Conservation (phyloP, 2,113 vertebrate species). For the Calidris pugnax region DNA sequence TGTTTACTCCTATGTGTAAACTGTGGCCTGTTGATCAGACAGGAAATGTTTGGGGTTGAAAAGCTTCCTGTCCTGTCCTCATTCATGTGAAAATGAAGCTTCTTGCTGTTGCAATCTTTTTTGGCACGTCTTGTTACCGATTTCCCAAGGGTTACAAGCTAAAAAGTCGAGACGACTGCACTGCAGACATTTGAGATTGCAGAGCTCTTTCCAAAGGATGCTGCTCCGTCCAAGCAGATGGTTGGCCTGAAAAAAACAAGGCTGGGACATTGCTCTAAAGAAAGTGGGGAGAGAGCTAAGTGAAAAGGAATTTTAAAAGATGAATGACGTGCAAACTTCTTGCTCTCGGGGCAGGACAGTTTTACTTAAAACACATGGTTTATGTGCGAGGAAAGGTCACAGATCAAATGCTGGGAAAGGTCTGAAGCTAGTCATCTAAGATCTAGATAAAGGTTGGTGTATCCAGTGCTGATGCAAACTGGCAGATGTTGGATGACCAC, state of each 20-base stretch:
- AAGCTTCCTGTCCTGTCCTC: constrained; percentile 16
- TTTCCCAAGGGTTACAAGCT: neutral
- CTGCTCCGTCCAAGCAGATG: neutral
- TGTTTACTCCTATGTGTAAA: constrained; percentile 31
- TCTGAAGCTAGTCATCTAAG: neutral
- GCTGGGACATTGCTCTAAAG: neutral
- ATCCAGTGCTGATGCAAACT: neutral
- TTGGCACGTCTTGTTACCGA: neutral
- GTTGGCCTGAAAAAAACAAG: neutral
- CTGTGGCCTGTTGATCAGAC: constrained; percentile 18
- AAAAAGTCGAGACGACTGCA: neutral
- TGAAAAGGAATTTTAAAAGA: constrained; percentile 3
- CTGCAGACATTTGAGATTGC: accelerated
- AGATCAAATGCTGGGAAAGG: neutral
- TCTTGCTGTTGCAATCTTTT: neutral
- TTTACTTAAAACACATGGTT: neutral
- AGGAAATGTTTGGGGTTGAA: constrained; percentile 29
- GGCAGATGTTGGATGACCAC: neutral
- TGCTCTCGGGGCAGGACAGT: neutral
- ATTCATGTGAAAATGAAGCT: constrained; percentile 46
- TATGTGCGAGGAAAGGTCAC: neutral
- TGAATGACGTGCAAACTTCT: neutral
- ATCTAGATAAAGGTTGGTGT: neutral
- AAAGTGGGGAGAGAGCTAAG: neutral
- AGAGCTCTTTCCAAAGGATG: neutral